Evolutionary conservation across 2,113 vertebrate genomes (phyloP).

Genomic region (Buteo buteo): DNA sequence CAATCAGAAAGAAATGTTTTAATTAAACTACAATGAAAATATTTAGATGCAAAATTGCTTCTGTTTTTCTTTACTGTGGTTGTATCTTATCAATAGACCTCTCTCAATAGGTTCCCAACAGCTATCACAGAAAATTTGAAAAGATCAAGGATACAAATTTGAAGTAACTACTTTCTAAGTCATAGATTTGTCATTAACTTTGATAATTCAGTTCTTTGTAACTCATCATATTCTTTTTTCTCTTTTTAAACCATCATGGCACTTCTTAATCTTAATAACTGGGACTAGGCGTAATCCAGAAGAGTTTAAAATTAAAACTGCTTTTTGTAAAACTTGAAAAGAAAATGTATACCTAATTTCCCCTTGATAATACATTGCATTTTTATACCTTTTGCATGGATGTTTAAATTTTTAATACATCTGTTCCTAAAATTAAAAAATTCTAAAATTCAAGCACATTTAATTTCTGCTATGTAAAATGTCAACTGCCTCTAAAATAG

Average conservation of each 20-base stretch:
- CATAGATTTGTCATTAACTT: background rate
- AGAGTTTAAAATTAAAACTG: background rate
- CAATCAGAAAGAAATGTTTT: background rate
- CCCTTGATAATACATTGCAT: background rate
- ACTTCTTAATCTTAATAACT: background rate
- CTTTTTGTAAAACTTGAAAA: background rate
- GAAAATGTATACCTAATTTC: background rate
- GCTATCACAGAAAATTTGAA: background rate
- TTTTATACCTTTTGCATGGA: background rate
- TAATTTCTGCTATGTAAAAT: background rate
- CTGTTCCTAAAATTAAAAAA: background rate
- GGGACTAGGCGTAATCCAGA: background rate
- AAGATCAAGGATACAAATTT: background rate
- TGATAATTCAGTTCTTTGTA: background rate
- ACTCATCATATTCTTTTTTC: background rate
- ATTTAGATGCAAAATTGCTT: background rate
- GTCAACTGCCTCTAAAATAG: background rate
- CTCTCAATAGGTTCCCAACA: background rate
- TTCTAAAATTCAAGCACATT: background rate
- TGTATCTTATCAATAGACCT: background rate
- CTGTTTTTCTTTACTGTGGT: background rate
- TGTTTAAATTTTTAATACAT: background rate
- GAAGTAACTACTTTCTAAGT: background rate
- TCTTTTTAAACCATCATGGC: background rate
- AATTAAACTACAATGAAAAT: background rate